Percentiles rank a stretch among this genome's conserved stretches.
Evolutionary conservation across 2,797 vertebrate genomes (phyloP).

Genomic region (Decapterus maruadsi): DNA sequence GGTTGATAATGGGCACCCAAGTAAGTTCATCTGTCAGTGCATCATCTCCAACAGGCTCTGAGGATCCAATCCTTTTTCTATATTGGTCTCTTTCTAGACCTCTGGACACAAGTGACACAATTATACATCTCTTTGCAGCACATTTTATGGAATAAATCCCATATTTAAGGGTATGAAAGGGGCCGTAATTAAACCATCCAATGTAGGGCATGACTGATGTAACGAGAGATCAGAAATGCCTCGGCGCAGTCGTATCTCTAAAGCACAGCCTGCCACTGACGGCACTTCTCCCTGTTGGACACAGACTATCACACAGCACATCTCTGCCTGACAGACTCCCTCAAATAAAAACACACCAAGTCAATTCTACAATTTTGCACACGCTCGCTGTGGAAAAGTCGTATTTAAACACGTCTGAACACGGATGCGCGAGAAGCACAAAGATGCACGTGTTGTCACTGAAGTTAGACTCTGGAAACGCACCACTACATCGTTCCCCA

Average conservation of each 20-base stretch:
- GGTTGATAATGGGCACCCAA: background rate
- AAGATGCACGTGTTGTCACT: constrained; percentile 23
- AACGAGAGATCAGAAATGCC: constrained; percentile 61
- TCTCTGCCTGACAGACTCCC: constrained; percentile 43
- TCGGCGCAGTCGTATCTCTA: constrained; percentile 47
- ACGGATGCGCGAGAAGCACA: constrained; percentile 12
- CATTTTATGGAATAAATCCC: constrained; percentile 47
- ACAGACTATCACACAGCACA: constrained; percentile 55
- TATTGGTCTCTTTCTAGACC: constrained; percentile 17
- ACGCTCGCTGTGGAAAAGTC: constrained; percentile 21
- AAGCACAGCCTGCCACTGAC: constrained; percentile 58
- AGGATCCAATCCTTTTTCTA: constrained; percentile 28
- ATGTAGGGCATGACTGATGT: constrained; percentile 61
- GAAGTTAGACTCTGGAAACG: constrained; percentile 41
- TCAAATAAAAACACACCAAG: constrained; percentile 22
- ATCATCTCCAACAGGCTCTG: constrained; percentile 15
- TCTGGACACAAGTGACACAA: constrained; percentile 30
- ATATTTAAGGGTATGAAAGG: constrained; percentile 47
- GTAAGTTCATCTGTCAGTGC: constrained; percentile 10
- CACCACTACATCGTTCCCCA: constrained; percentile 21
- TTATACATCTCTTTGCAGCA: constrained; percentile 33
- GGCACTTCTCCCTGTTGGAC: constrained; percentile 56
- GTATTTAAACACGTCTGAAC: constrained; percentile 41
- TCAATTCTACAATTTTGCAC: constrained; percentile 19
- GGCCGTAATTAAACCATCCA: constrained; percentile 57